Conservation (phyloP, 1,140 invertebrate genomes). For the Drosophila sp. region DNA sequence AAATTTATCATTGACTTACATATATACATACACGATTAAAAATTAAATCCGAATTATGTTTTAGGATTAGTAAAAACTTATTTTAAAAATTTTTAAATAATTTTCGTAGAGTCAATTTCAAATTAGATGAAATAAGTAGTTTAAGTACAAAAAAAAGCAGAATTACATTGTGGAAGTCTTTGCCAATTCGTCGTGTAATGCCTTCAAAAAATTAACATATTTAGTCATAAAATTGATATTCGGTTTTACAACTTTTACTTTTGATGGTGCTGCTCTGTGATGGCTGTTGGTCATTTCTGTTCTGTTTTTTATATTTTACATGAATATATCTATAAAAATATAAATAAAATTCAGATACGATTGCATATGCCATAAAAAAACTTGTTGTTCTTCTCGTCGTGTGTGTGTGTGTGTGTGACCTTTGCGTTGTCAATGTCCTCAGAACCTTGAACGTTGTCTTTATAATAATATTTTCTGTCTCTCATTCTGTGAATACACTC, state of each 20-base stretch:
- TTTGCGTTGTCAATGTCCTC: constrained; percentile 48
- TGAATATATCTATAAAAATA: constrained; percentile 40
- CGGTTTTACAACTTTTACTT: constrained; percentile 9
- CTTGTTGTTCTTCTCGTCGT: constrained; percentile 34
- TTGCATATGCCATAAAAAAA: constrained; percentile 47
- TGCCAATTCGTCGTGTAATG: no score
- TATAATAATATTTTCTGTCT: constrained; percentile 29
- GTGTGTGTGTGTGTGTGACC: constrained; percentile 4
- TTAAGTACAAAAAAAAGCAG: no score
- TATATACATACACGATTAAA: no score
- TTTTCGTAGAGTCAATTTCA: no score
- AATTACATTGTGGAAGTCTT: no score
- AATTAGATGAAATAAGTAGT: no score
- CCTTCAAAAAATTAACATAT: neutral
- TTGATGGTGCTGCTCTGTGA: neutral
- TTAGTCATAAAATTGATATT: constrained; percentile 2
- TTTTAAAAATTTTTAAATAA: no score
- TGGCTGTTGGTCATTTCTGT: constrained; percentile 5
- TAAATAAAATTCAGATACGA: constrained; percentile 47
- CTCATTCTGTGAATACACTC: constrained; percentile 15
- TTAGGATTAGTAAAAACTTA: no score
- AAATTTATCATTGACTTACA: no score
- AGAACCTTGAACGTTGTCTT: constrained; percentile 44
- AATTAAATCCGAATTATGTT: no score
- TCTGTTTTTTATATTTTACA: constrained; percentile 13